Evolutionary conservation across 2,113 vertebrate genomes (phyloP).

Genomic region (Indri indri): DNA sequence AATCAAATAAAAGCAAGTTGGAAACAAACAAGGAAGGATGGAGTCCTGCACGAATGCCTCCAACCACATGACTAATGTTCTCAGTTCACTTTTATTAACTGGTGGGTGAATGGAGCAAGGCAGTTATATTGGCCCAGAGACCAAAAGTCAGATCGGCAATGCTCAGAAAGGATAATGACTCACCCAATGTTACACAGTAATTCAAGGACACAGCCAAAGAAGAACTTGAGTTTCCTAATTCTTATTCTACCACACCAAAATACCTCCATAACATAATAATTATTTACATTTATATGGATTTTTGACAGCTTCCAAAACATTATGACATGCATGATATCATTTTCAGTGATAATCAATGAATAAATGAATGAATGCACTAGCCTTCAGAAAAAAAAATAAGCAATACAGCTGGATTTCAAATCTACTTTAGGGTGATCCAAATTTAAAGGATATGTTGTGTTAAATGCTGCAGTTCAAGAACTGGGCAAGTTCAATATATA

Average conservation of each 20-base stretch:
- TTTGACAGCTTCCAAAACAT: slow-evolving; percentile 57
- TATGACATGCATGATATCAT: slow-evolving; percentile 36
- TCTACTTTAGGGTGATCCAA: neutral
- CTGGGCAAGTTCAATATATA: slow-evolving; percentile 43
- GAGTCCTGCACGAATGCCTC: neutral
- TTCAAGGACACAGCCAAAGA: neutral
- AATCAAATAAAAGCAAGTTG: slow-evolving; percentile 17
- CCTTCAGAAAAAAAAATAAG: neutral
- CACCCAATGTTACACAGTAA: neutral
- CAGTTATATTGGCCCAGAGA: neutral
- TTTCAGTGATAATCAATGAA: slow-evolving; percentile 30
- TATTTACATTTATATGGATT: slow-evolving; percentile 17
- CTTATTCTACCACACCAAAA: slow-evolving; percentile 2
- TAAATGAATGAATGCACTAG: slow-evolving; percentile 19
- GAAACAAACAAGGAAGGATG: neutral
- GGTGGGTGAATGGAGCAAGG: neutral
- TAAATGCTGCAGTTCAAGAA: slow-evolving; percentile 56
- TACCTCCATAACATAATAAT: neutral
- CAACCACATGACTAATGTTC: neutral
- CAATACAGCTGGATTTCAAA: slow-evolving; percentile 12
- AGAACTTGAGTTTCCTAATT: neutral
- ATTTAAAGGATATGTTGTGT: slow-evolving; percentile 55
- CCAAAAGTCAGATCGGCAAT: neutral
- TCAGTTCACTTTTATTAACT: neutral
- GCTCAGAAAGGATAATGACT: neutral